These are phyloP conservation scores for Marisa cornuarietis DNA, from an alignment of 1,140 invertebrate genomes.

Conservation along the genomic window DNA sequence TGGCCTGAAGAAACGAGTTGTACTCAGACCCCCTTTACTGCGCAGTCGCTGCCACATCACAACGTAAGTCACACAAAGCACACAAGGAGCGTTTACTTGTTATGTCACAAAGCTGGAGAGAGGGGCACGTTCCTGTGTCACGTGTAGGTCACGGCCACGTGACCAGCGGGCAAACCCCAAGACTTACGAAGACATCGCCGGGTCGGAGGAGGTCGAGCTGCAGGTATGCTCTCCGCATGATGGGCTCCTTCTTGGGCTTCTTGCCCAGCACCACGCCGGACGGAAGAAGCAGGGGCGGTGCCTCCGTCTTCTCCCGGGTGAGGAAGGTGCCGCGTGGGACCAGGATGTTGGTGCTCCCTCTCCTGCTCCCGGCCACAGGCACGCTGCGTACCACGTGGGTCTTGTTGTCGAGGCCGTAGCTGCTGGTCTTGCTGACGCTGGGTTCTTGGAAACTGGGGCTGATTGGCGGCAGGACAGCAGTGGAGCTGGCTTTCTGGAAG, in stretches of 20 bases:
- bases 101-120: no score
- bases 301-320: constrained; percentile 52
- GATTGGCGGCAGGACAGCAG: constrained; percentile 14
- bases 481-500: background rate
- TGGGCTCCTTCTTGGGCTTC: constrained; percentile 37
- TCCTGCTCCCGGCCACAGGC: constrained; percentile 8
- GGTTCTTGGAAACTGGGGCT: constrained; percentile 17
- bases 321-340: constrained; percentile 52
- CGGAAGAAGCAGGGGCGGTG: background rate
- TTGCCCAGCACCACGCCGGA: constrained; percentile 18
- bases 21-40: no score
- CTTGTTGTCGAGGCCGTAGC: background rate
- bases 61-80: no score
- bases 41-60: no score
- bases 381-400: background rate
- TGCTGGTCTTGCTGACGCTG: background rate
- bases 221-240: constrained; percentile 43
- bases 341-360: constrained; percentile 20
- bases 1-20: no score
- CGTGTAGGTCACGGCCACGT: background rate
- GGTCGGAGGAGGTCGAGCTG: constrained; percentile 52
- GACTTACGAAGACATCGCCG: constrained; percentile 62
- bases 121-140: no score
- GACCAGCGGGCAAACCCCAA: background rate
- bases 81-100: no score